phyloP scores from a whole-genome alignment of 2,113 vertebrate genomes.

The Melanerpes formicivorus region DNA sequence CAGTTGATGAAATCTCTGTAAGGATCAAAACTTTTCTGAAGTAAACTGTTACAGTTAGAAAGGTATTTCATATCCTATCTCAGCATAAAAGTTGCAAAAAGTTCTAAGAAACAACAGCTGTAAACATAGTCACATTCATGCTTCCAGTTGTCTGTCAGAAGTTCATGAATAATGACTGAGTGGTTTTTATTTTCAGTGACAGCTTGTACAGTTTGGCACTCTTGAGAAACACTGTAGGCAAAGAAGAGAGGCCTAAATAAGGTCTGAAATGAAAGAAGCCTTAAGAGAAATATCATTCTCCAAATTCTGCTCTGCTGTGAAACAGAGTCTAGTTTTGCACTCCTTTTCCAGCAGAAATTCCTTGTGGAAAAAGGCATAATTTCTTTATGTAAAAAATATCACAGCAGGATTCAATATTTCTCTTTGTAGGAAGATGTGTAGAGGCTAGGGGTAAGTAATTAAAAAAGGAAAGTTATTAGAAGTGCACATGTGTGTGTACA shows the following conservation, averaged over 20 bases:
- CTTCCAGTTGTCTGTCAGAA: conserved; percentile 12
- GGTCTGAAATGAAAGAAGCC: conserved; percentile 48
- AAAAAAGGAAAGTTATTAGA: neutral
- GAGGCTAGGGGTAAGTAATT: neutral
- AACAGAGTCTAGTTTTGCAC: neutral
- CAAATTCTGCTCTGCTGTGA: conserved; percentile 31
- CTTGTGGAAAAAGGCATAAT: neutral
- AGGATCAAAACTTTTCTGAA: neutral
- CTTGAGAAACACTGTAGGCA: conserved; percentile 28
- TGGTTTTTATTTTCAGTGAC: neutral
- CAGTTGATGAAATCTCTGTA: neutral
- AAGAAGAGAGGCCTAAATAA: conserved; percentile 69
- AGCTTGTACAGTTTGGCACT: conserved; percentile 55
- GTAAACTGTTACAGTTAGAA: neutral
- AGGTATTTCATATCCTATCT: neutral
- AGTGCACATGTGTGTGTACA: neutral
- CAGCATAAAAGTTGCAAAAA: neutral
- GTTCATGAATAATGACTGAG: conserved; percentile 1
- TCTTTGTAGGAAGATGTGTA: neutral
- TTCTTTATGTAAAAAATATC: neutral
- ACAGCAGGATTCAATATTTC: neutral
- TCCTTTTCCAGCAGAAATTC: conserved; percentile 6
- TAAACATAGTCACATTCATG: neutral
- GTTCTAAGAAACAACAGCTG: neutral
- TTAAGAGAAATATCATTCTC: conserved; percentile 36